Evolutionary conservation across 2,888 invertebrate species (phyloP), one percentile per base, ranked within the genome.

Genomic region (Pseudanteris insignis): DNA sequence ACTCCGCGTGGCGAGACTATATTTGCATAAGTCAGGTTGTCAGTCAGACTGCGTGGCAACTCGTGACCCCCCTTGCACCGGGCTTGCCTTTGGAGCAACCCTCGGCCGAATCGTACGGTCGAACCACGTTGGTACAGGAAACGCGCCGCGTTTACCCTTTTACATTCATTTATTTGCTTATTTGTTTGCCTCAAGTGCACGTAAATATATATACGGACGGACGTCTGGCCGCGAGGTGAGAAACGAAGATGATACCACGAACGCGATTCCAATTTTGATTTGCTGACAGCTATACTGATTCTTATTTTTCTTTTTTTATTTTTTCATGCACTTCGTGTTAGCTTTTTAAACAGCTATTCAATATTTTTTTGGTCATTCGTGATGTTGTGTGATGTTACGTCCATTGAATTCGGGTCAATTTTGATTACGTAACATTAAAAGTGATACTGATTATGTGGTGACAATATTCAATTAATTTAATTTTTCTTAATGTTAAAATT

Each of bases 1-100:
- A 47, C 50, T 32, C 38, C 58, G 38, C 59, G 51, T 59, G 58
- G 61, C 48, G 55, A 66, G 59, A 47, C 55, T 71, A 69, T 78
- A 78, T 79, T 79, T 79, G 79, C 79, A 78, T 78, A 78, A 79
- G 78, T 79, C 78, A 78, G 78, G 69, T 76, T 78, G 78, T 78
- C 79, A 78, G 77, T 79, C 79, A 77, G 73, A 71, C 72, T 68
- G 70, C 70, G 68, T 77, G 77, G 77, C 78, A 78, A 78, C 75
- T 70, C 72, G 72, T 76, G 77, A 77, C 76, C 77, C 59, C 61
- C 57, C 54, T 64, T 64, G 58, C 54, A 51, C 61, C 51, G 50
- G 26, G 50, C 61, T 55, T 18, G 64, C 62, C 62, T 48, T 62
- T 54, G 58, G 54, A 57, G 48, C 61, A 64, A 62, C 59, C 64